phyloP scores from a whole-genome alignment of 2,888 invertebrate genomes.

The Leucophenga montana region DNA sequence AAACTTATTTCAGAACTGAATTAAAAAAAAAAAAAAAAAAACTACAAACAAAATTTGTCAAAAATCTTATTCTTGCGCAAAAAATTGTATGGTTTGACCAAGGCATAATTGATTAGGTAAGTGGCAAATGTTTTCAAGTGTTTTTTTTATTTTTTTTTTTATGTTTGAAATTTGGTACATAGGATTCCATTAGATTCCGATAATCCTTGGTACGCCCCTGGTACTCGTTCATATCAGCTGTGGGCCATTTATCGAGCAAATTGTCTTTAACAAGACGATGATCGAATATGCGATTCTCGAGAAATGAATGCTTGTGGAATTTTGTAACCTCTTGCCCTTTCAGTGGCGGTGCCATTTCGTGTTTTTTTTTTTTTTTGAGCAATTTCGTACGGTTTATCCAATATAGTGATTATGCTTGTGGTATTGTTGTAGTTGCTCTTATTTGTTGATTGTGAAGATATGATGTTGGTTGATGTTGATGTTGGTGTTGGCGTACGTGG shows the following conservation, averaged over 20 bases:
- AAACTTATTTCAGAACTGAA: no score
- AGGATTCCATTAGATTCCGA: slow-evolving; percentile 73
- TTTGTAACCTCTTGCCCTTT: slow-evolving; percentile 56
- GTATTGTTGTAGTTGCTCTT: no score
- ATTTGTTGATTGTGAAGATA: no score
- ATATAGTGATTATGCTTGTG: no score
- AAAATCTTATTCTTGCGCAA: neutral
- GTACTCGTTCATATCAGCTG: slow-evolving; percentile 65
- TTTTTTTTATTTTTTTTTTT: no score
- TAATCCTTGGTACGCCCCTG: slow-evolving; percentile 68
- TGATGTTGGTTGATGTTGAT: no score
- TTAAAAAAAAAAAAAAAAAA: slow-evolving; percentile 13
- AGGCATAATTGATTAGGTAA: slow-evolving; percentile 20
- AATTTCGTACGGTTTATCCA: slow-evolving; percentile 14
- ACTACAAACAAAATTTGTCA: no score
- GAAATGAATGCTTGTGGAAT: slow-evolving; percentile 65
- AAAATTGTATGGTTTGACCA: no score
- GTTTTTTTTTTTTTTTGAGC: slow-evolving; percentile 27
- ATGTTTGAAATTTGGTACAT: slow-evolving; percentile 59
- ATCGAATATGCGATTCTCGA: slow-evolving; percentile 72
- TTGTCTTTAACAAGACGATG: slow-evolving; percentile 71
- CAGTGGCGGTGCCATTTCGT: slow-evolving; percentile 50
- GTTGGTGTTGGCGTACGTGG: neutral
- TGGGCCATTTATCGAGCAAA: slow-evolving; percentile 69
- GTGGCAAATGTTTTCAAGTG: neutral